A percentile compares a stretch with the other conserved stretches of the same genome.
Evolutionary conservation across 2,888 invertebrate species (phyloP).

Genomic region (Pasiphila rectangulata): DNA sequence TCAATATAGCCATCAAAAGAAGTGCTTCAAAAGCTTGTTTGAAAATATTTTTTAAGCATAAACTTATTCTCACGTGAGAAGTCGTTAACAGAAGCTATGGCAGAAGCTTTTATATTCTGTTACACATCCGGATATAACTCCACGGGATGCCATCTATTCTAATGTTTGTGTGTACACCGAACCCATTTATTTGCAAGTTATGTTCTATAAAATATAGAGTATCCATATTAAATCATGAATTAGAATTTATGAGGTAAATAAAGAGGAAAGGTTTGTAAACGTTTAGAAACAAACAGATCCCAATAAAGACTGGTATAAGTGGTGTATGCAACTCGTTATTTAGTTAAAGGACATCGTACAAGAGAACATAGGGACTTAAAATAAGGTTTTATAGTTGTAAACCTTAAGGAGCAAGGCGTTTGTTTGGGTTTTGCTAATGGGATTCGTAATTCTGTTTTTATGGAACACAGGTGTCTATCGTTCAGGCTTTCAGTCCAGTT

Average conservation of each 20-base stretch:
- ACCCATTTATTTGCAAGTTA: conserved; percentile 3
- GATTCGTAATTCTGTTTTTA: no score
- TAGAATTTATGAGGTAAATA: conserved; percentile 3
- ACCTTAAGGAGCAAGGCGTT: no score
- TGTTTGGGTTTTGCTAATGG: background rate
- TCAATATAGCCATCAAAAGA: no score
- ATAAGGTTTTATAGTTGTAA: conserved; percentile 19
- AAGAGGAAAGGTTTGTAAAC: conserved; percentile 3
- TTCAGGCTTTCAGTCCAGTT: no score
- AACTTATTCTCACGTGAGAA: no score
- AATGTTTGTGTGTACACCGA: conserved; percentile 1
- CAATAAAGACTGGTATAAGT: conserved; percentile 26
- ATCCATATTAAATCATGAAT: conserved; percentile 4
- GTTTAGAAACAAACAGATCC: conserved; percentile 5
- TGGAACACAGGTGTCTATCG: no score
- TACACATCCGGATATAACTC: conserved; percentile 3
- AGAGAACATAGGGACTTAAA: conserved; percentile 15
- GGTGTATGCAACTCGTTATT: conserved; percentile 21
- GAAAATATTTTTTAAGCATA: no score
- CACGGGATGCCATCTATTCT: conserved; percentile 3
- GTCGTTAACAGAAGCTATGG: no score
- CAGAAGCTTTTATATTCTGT: conserved; percentile 1
- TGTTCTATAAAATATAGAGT: conserved; percentile 6
- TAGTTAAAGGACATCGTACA: conserved; percentile 25
- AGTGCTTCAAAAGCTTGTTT: no score